phyloP scores from a whole-genome alignment of 2,113 vertebrate genomes.

The Symphodus melops region DNA sequence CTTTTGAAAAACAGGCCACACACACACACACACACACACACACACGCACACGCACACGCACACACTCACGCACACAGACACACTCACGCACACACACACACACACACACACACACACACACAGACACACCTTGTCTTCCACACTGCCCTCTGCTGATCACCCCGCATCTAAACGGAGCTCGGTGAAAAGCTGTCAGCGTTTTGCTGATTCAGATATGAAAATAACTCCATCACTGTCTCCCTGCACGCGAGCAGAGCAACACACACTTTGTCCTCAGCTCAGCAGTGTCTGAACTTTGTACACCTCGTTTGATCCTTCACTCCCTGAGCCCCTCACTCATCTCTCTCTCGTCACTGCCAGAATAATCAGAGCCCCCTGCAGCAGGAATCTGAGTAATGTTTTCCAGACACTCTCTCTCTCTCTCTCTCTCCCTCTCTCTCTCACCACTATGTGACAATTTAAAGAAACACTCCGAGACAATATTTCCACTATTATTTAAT shows the following conservation, averaged over 20 bases:
- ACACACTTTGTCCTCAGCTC: constrained; percentile 1
- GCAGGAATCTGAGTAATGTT: constrained; percentile 79
- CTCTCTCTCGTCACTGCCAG: constrained; percentile 29
- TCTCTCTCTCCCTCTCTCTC: constrained; percentile 12
- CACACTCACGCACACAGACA: too few relatives aligned
- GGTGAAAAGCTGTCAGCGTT: not conserved
- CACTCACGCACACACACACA: too few relatives aligned
- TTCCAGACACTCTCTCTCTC: constrained; percentile 72
- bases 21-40: too few relatives aligned
- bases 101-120: too few relatives aligned
- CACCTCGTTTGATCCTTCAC: constrained; percentile 17
- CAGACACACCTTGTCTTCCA: not conserved
- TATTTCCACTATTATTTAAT: not conserved
- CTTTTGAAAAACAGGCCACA: not conserved
- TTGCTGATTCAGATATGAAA: constrained; percentile 25
- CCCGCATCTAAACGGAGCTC: not conserved
- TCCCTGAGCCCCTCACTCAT: not conserved
- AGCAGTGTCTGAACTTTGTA: constrained; percentile 12
- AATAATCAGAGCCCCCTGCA: constrained; percentile 67
- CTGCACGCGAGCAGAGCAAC: not conserved
- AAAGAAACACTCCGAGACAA: constrained; percentile 2
- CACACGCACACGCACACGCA: too few relatives aligned
- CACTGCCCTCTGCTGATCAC: constrained; percentile 61
- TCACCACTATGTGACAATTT: constrained; percentile 35
- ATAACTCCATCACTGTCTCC: not conserved